Base-by-base conservation (phyloP, 1,140 invertebrate species). In the Cyclargus thomasi region DNA sequence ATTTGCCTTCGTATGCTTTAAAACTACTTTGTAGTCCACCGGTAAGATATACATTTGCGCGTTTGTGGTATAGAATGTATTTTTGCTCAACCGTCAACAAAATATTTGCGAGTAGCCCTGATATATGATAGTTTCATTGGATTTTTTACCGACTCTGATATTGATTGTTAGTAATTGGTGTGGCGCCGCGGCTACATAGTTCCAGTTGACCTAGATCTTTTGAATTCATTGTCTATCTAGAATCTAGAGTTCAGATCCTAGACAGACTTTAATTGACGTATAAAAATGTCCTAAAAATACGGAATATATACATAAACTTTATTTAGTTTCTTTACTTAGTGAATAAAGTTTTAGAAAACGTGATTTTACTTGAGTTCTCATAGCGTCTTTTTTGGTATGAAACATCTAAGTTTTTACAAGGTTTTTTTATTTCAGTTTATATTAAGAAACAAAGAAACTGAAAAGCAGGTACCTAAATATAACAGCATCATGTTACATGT, bases 171-270 rank as follows among this genome's bases (percentile, higher is more conserved):
- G 21, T 66, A 66, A 66, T 66, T 35, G 53, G 66, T 47, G 66
- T 70, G 71, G 53, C 66, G 63, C 64, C 66, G 39, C 11, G 20
- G 11, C 14, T 18, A 23, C 21, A 53, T 63, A 47, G 53, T 36
- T 64, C 57, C 59, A 65, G 57, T 55, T 70, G 66, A 64, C 63
- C 67, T 72, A 69, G 65, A 69, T 69, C 59, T 39, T 70, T 69
- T 67, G 55, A 47, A 70, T 64, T 70, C 66, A 66, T 68, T 73
- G 71, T 66, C 67, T 73, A 72, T 65, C 55, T 65, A 65, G 53
- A 65, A 5, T 35, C 29, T 35, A 35, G n/a, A n/a, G n/a, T n/a
- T n/a, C n/a, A 29, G 29, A 29, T 55, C 55, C 53, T 65, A 65
- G 64, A 55, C 59, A 47, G 14, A 47, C 39, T 47, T 47, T 1